Evolutionary conservation across 2,888 invertebrate genomes (phyloP), one percentile per base, ranked within the genome.

Genomic region (Zaprionus bogoriensis): DNA sequence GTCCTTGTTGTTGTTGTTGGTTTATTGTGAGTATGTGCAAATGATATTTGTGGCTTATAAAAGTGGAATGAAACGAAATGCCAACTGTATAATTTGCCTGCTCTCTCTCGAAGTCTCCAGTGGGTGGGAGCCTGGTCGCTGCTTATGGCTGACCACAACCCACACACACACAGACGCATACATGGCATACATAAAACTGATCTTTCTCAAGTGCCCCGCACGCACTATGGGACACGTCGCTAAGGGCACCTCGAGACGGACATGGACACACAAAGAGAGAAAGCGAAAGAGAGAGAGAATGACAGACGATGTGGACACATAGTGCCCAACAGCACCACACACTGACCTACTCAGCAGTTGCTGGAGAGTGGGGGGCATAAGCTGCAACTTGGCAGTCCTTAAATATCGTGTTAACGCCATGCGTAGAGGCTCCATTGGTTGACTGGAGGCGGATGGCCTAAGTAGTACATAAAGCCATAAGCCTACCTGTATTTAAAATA

Each of bases 181-280:
- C 84, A 65, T 68, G 78, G 57, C 62, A 60, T 69, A n/a, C n/a
- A n/a, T 62, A 58, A 67, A 87, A 82, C 87, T 87, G 87, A 82
- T 87, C 87, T 82, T 74, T 67, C 82, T 87, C 83, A 87, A 82
- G 82, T 78, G 69, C 62, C 67, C 41, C 48, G 60, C 52, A 48
- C 50, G 48, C 71, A 60, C 32, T 41, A 48, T 28, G 41, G 41
- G 39, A 66, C 46, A 47, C 38, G 41, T 47, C 50, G 67, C 66
- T 55, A 30, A 42, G 25, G 65, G 22, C 32, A 36, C 32, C 3
- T 19, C 38, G 25, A 28, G 20, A 42, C 20, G 22, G n/a, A 30
- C 36, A 48, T 19, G 12, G 12, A 38, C 45, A 9, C 19, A 23
- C 14, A 36, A 7, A n/a, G n/a, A n/a, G n/a, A n/a, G n/a, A n/a